Evolutionary conservation across 2,797 vertebrate genomes (phyloP).

Genomic region (Alfaro cultratus): DNA sequence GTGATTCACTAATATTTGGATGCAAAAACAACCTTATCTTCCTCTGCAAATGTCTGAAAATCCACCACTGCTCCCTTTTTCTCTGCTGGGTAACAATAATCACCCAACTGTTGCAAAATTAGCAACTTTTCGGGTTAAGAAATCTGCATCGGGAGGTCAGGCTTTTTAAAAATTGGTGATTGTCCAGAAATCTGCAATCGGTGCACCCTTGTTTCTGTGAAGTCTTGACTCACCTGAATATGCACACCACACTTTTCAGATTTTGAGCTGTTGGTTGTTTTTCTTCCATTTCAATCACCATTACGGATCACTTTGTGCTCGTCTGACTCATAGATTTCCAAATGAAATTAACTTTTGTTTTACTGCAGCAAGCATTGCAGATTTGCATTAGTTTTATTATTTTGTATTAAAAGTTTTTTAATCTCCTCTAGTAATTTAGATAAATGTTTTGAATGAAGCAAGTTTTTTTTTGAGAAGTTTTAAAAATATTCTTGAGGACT

Average conservation of each 20-base stretch:
- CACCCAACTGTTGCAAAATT: background rate
- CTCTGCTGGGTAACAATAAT: background rate
- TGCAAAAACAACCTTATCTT: background rate
- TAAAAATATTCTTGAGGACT: background rate
- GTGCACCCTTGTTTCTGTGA: too few species aligned
- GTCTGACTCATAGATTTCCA: background rate
- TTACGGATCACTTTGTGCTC: background rate
- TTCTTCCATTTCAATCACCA: background rate
- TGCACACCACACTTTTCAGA: background rate
- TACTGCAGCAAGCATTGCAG: background rate
- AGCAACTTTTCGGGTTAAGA: background rate
- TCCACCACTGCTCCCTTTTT: background rate
- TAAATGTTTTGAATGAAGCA: background rate
- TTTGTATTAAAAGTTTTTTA: background rate
- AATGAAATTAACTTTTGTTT: background rate
- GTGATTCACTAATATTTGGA: background rate
- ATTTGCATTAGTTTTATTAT: background rate
- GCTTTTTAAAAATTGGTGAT: background rate
- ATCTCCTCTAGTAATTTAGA: background rate
- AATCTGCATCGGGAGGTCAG: background rate
- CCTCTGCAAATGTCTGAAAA: too few species aligned
- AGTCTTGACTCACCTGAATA: background rate
- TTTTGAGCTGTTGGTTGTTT: background rate
- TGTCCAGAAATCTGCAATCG: too few species aligned
- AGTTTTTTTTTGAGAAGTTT: background rate